Conservation (phyloP, 2,113 vertebrate species). For the Rafetus swinhoei region DNA sequence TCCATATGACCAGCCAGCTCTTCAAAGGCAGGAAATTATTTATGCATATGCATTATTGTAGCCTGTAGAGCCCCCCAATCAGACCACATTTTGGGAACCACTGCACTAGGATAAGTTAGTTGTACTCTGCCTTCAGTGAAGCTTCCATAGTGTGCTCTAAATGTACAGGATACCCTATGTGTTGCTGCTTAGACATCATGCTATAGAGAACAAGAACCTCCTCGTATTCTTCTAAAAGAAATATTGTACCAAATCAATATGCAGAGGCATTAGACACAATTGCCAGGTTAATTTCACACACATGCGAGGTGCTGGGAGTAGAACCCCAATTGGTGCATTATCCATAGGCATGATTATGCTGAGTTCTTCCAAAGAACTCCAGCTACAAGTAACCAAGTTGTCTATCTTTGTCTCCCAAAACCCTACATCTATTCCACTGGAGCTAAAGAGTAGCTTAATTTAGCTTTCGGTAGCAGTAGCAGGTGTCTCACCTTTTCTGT, state of each 20-base stretch:
- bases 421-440: not conserved
- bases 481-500: not conserved
- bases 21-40: not conserved
- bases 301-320: not conserved
- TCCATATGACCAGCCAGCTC: not conserved
- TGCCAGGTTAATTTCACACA: not conserved
- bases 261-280: not conserved
- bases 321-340: not conserved
- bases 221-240: not conserved
- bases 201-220: not conserved
- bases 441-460: not conserved
- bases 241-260: not conserved
- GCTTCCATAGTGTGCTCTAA: not conserved
- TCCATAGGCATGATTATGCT: not conserved
- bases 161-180: not conserved
- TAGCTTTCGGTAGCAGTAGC: not conserved
- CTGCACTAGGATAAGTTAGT: not conserved
- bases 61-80: not conserved
- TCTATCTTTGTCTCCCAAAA: not conserved
- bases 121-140: not conserved
- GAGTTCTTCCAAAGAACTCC: not conserved
- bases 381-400: not conserved
- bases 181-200: not conserved
- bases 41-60: not conserved
- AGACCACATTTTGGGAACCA: not conserved